Conservation (phyloP, 2,888 invertebrate genomes). For the Hartigia nigra region DNA sequence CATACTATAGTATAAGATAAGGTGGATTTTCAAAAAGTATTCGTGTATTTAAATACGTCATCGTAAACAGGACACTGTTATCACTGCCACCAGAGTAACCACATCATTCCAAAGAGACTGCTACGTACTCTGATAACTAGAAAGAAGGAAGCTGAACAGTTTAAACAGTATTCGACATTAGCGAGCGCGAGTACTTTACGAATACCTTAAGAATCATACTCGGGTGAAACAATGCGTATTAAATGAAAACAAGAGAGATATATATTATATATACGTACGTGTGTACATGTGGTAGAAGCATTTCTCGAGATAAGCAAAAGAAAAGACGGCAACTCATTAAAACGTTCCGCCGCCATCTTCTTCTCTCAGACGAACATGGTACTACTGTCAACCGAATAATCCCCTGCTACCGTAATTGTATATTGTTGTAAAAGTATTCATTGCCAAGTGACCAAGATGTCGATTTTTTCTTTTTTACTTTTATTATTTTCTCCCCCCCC, state of each 20-base stretch:
- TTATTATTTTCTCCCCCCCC: background rate
- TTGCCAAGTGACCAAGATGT: slow-evolving; percentile 32
- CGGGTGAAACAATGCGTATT: background rate
- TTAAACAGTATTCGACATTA: background rate
- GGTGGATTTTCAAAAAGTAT: slow-evolving; percentile 1
- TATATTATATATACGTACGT: background rate
- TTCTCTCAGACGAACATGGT: background rate
- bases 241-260: background rate
- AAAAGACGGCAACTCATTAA: background rate
- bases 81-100: background rate
- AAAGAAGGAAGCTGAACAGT: background rate
- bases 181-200: background rate
- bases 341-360: background rate
- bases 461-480: slow-evolving; percentile 22
- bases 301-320: background rate
- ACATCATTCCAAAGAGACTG: background rate
- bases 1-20: background rate
- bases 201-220: background rate
- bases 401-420: slow-evolving; percentile 5
- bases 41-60: background rate
- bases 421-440: slow-evolving; percentile 22
- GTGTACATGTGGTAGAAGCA: background rate
- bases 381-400: background rate
- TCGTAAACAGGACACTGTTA: background rate
- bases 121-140: background rate